Evolutionary conservation across 2,113 vertebrate genomes (phyloP).

Genomic region (Ciconia stormi): DNA sequence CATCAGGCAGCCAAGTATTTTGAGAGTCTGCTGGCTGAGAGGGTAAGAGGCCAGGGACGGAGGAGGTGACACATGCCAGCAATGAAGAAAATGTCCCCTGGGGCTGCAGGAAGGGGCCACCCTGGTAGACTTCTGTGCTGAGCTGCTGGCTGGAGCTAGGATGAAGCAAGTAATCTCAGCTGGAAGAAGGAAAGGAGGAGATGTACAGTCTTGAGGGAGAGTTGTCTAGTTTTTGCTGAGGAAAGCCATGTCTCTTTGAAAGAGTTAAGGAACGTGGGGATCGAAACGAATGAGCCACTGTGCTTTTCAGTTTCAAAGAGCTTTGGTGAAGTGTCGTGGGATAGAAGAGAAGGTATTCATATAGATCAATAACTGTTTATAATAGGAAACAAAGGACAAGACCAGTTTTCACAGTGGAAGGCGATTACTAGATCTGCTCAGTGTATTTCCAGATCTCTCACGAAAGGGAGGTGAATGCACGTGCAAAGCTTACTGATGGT

Average conservation of each 20-base stretch:
- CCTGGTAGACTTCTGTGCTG: rapidly evolving
- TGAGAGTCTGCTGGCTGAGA: neutral
- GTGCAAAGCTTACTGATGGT: neutral
- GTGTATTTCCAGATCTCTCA: neutral
- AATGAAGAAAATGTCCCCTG: neutral
- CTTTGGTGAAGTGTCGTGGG: neutral
- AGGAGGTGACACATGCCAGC: neutral
- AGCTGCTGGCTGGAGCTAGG: neutral
- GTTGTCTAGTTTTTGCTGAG: neutral
- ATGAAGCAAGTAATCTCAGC: neutral
- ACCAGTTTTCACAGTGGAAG: neutral
- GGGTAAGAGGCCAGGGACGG: rapidly evolving
- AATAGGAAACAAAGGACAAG: neutral
- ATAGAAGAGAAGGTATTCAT: neutral
- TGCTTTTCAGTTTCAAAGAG: neutral
- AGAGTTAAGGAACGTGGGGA: neutral
- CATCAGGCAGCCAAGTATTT: neutral
- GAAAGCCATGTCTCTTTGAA: neutral
- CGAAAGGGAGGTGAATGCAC: neutral
- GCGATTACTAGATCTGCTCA: neutral
- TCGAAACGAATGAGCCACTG: neutral
- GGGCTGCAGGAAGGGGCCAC: neutral
- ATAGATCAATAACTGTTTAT: neutral
- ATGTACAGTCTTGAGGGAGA: neutral
- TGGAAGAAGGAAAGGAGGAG: neutral